Conservation (phyloP, 2,797 vertebrate genomes). For the Zenarchopterus dispar region DNA sequence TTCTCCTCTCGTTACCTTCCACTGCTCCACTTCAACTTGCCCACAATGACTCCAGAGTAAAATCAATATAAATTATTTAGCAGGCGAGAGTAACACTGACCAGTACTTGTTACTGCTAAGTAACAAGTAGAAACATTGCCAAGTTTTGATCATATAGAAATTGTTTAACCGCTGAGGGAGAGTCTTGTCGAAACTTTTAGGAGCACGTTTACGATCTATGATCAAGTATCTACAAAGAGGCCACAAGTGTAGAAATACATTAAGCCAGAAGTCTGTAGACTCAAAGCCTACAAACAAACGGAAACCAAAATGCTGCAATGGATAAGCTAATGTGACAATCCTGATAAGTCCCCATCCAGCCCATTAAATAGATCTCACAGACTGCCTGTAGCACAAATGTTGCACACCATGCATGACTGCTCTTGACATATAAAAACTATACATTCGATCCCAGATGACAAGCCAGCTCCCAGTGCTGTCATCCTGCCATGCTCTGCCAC, state of each 20-base stretch:
- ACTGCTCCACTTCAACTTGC: constrained; percentile 56
- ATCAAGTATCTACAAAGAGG: no score
- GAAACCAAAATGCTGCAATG: constrained; percentile 20
- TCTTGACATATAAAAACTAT: constrained; percentile 56
- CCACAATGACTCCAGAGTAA: constrained; percentile 52
- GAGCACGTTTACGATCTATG: neutral
- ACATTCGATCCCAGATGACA: constrained; percentile 63
- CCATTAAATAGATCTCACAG: constrained; percentile 66
- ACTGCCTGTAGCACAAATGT: constrained; percentile 54
- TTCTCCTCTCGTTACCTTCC: constrained; percentile 60
- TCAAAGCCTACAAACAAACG: constrained; percentile 19
- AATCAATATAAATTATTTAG: constrained; percentile 62
- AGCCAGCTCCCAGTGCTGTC: constrained; percentile 46
- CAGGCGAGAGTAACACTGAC: constrained; percentile 22
- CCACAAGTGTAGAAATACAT: neutral
- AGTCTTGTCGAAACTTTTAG: neutral
- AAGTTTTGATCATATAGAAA: constrained; percentile 12
- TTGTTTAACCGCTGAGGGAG: neutral
- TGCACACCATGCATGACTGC: constrained; percentile 45
- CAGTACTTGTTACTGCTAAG: constrained; percentile 16
- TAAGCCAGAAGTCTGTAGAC: no score
- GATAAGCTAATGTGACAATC: constrained; percentile 59
- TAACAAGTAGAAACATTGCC: constrained; percentile 15
- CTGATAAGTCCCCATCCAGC: constrained; percentile 66
- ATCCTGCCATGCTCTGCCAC: constrained; percentile 52